Percentiles rank a stretch among this genome's conserved stretches.
Conservation (phyloP, 2,888 invertebrate genomes). For the Chymomyza fuscimana region DNA sequence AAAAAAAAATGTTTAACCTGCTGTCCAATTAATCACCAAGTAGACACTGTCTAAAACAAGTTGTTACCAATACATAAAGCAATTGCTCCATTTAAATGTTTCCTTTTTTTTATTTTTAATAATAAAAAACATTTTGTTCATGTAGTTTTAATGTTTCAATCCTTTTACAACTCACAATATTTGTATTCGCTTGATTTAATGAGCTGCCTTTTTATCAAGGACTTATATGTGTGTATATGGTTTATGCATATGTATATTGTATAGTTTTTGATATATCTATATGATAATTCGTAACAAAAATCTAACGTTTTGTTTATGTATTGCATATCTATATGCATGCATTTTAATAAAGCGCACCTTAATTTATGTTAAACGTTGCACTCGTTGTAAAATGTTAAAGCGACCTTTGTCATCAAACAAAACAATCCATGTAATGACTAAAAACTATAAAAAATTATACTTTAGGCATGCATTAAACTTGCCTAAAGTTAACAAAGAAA, state of each 20-base stretch:
- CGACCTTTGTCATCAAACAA: slow-evolving; percentile 35
- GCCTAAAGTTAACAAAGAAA: not conserved
- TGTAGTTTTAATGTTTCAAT: slow-evolving; percentile 51
- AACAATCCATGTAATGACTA: slow-evolving; percentile 39
- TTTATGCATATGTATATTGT: not conserved
- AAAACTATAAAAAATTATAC: slow-evolving; percentile 54
- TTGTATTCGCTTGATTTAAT: not conserved
- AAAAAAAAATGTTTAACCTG: too few species aligned
- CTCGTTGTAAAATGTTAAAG: slow-evolving; percentile 24
- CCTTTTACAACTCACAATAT: slow-evolving; percentile 22
- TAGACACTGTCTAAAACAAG: too few species aligned
- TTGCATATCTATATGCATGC: slow-evolving; percentile 25
- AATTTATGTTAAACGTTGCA: slow-evolving; percentile 42
- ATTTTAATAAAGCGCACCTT: slow-evolving; percentile 45
- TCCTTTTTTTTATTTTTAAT: slow-evolving; percentile 36
- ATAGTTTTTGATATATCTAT: not conserved
- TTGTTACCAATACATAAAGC: too few species aligned
- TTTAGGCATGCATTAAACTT: slow-evolving; percentile 32
- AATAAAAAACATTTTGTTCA: slow-evolving; percentile 70
- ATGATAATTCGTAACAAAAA: slow-evolving; percentile 5
- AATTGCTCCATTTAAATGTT: not conserved
- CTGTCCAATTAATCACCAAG: too few species aligned
- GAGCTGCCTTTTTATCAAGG: not conserved
- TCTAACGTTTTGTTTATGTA: slow-evolving; percentile 11
- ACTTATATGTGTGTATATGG: not conserved